A percentile compares a stretch with the other conserved stretches of the same genome.
Conservation (phyloP, 2,113 vertebrate genomes). For the Xiphophorus maculatus region DNA sequence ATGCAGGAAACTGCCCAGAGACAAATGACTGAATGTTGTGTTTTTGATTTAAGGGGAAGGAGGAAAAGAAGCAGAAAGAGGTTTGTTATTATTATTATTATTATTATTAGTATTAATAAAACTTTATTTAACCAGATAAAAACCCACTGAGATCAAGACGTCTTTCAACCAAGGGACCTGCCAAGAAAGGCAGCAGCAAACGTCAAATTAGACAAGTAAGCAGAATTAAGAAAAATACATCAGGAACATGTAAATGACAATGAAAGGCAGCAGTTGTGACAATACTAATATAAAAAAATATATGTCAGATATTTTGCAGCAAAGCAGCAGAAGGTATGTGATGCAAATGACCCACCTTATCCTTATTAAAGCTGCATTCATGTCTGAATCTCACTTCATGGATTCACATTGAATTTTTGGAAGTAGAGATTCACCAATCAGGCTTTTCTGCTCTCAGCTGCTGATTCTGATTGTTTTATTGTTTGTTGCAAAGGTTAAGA, state of each 20-base stretch:
- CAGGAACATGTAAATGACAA: no score
- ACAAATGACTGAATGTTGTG: constrained; percentile 55
- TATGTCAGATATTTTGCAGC: neutral
- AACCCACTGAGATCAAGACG: no score
- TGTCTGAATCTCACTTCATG: neutral
- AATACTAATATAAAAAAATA: no score
- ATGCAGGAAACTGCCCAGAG: constrained; percentile 63
- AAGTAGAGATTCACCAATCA: neutral
- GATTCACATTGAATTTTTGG: neutral
- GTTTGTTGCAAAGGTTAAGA: neutral
- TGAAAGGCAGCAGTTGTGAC: no score
- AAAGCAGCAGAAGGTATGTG: neutral
- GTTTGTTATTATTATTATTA: no score
- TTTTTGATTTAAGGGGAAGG: neutral
- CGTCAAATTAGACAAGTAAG: no score
- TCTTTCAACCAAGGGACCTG: no score
- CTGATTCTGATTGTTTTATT: neutral
- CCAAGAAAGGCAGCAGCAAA: no score
- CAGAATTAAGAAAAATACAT: no score
- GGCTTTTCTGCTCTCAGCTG: neutral
- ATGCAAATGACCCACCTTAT: neutral
- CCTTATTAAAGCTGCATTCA: neutral
- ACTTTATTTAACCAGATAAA: no score
- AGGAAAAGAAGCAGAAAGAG: neutral
- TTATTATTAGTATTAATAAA: no score